Base-by-base conservation (phyloP, 2,113 vertebrate species). In the Leptodactylus fuscus region DNA sequence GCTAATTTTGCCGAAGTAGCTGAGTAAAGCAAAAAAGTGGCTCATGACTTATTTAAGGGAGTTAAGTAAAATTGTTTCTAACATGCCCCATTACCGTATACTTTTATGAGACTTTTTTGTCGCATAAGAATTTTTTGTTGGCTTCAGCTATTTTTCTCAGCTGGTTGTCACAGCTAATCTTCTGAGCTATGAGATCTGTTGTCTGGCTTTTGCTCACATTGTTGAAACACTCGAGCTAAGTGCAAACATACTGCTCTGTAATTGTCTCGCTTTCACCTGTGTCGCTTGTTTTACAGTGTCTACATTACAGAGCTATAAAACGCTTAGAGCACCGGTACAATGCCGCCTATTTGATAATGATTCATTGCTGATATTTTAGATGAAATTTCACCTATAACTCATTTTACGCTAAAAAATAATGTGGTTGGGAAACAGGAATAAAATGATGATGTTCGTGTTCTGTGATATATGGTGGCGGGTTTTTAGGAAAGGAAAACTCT, bases 111-210 rank as follows among this genome's bases (percentile, higher is more conserved):
- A 71, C 46, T 80, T 85, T 82, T 82, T 65, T 55, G 62, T 71
- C 20, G 62, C 49, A 22, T 65, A 15, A 22, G 67, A 71, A 71
- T 71, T 80, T 81, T 85, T 32, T 71, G 83, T 80, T 85, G 51
- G 62, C 48, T 60, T 80, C 83, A 85, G 83, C 76, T 85, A 53
- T 70, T 80, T 84, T 79, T 85, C 76, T 60, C 83, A 85, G 75
- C 76, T 79, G 60, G 74, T 73, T 85, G 76, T 85, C 83, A 85
- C 48, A 80, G 55, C 76, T 80, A 71, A 85, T 85, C 83, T 85
- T 22, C 62, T 71, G 10, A 41, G 13, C 48, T 10, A 13, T 77
- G 55, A 77, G 71, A 55, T 75, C 73, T 48, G 46, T 55, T 71
- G 71, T 76, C 73, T 84, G 71, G 41, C 27, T 84, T 46, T 34